Percentiles rank a stretch among this genome's conserved stretches.
These are phyloP conservation scores for Callopanchax toddi DNA, from an alignment of 2,113 vertebrate species.

Conservation along the genomic window DNA sequence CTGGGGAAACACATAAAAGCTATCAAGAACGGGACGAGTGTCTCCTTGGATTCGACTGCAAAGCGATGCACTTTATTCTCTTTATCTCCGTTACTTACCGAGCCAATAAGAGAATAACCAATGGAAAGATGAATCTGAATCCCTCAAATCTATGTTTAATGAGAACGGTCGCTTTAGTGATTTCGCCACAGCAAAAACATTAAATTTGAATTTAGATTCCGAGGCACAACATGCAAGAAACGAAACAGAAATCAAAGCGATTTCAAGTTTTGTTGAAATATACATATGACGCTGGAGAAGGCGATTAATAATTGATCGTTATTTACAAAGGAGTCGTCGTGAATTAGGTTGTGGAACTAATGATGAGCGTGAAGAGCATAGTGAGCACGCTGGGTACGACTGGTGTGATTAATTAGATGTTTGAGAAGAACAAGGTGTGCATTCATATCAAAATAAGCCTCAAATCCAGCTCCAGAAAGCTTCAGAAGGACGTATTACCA, in stretches of 20 bases:
- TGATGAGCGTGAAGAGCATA: constrained; percentile 11
- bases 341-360: constrained; percentile 22
- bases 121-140: constrained; percentile 42
- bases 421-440: too few relatives aligned
- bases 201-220: constrained; percentile 43
- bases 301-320: constrained; percentile 38
- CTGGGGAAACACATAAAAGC: constrained; percentile 13
- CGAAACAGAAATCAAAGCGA: constrained; percentile 32
- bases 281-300: constrained; percentile 33
- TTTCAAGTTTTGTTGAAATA: constrained; percentile 31
- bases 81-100: constrained; percentile 55
- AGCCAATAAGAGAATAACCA: constrained; percentile 39
- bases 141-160: constrained; percentile 60
- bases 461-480: too few relatives aligned
- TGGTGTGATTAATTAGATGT: too few relatives aligned
- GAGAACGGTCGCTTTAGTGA: constrained; percentile 26
- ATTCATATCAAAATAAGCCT: too few relatives aligned
- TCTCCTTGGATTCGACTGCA: constrained; percentile 12
- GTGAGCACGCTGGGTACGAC: neutral
- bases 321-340: constrained; percentile 32
- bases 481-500: too few relatives aligned
- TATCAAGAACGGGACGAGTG: constrained; percentile 22
- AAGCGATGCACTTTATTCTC: constrained; percentile 28
- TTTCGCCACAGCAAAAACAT: constrained; percentile 32
- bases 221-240: constrained; percentile 21